phyloP scores from a whole-genome alignment of 2,888 invertebrate species.

The Cactoblastis cactorum region DNA sequence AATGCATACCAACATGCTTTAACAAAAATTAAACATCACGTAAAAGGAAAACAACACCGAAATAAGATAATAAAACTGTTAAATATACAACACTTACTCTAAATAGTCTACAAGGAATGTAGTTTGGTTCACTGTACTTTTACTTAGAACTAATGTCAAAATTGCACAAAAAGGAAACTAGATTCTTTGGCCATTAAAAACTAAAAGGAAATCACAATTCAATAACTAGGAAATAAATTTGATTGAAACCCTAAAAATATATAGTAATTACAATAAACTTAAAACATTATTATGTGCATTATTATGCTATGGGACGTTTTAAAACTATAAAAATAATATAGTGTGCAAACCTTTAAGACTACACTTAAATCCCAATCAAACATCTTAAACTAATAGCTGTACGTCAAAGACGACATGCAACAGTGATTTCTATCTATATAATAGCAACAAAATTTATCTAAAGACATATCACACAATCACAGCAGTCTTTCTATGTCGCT shows the following conservation, averaged over 20 bases:
- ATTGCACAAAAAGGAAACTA: slow-evolving; percentile 66
- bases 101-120: slow-evolving; percentile 41
- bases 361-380: slow-evolving; percentile 16
- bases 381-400: slow-evolving; percentile 16
- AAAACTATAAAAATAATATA: slow-evolving; percentile 21
- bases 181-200: slow-evolving; percentile 71
- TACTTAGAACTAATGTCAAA: slow-evolving; percentile 48
- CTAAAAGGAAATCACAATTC: slow-evolving; percentile 61
- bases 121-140: slow-evolving; percentile 41
- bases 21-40: slow-evolving; percentile 31
- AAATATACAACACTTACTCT: slow-evolving; percentile 43
- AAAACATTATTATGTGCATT: slow-evolving; percentile 42
- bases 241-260: slow-evolving; percentile 42
- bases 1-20: slow-evolving; percentile 57
- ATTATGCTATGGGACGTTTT: slow-evolving; percentile 32
- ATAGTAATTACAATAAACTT: slow-evolving; percentile 42
- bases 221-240: slow-evolving; percentile 51
- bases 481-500: slow-evolving; percentile 63
- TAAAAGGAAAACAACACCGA: slow-evolving; percentile 41
- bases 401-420: slow-evolving; percentile 43
- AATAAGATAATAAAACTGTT: slow-evolving; percentile 33
- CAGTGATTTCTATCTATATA: slow-evolving; percentile 50
- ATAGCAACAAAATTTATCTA: slow-evolving; percentile 34
- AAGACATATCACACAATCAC: slow-evolving; percentile 63
- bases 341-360: slow-evolving; percentile 31